These are phyloP conservation scores for Ricordea florida DNA, from an alignment of 92 coral and sea anemone species.

Conservation along the genomic window DNA sequence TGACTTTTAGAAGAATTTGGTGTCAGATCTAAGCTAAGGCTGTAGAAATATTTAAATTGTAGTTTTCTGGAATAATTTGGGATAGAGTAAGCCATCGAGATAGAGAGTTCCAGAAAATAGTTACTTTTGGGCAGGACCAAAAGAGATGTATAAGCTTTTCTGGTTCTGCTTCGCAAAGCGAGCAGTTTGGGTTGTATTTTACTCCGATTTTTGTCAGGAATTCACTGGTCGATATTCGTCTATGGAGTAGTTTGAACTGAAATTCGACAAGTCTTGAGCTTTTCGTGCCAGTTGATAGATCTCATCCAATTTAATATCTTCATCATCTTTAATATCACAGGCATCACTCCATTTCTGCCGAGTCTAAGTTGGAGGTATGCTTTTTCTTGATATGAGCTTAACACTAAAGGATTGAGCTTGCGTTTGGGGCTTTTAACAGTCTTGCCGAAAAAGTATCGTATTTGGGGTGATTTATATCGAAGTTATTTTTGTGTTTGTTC, in stretches of 20 bases:
- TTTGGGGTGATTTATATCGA: not conserved
- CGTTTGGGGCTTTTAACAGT: not conserved
- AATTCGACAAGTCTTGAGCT: conserved; percentile 5
- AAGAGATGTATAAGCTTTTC: not conserved
- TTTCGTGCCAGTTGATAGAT: not conserved
- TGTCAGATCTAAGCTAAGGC: too few species aligned
- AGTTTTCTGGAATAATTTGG: too few species aligned
- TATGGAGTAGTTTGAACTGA: not conserved
- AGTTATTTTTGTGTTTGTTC: not conserved
- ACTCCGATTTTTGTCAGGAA: conserved; percentile 6
- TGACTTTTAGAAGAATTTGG: too few species aligned
- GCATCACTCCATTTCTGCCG: too few species aligned
- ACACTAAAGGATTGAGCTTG: too few species aligned
- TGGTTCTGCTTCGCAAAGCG: not conserved
- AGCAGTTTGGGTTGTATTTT: conserved; percentile 11
- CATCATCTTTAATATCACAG: not conserved
- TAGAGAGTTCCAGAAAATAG: too few species aligned
- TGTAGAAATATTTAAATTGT: not conserved
- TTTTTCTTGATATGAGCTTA: not conserved
- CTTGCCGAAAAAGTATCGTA: not conserved
- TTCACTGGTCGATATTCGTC: conserved; percentile 7
- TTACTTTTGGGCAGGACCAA: not conserved
- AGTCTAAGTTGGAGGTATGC: not conserved
- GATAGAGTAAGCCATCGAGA: too few species aligned
- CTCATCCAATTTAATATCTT: not conserved